Evolutionary conservation across 2,888 invertebrate genomes (phyloP).

Genomic region (Hipparchia semele): DNA sequence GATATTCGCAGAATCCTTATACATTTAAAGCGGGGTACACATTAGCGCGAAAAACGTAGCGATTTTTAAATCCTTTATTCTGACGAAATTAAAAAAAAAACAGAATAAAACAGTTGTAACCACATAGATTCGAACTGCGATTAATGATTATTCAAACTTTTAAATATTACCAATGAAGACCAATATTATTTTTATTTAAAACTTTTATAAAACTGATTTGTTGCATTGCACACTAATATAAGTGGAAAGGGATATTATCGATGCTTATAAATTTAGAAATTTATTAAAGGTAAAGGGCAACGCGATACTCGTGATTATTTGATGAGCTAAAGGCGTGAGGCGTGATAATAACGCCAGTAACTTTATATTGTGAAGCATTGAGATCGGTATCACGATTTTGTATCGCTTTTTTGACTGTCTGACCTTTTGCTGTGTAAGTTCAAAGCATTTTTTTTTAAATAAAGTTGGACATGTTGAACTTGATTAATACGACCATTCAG

Average conservation of each 20-base stretch:
- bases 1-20: conserved; percentile 38
- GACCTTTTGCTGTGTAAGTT: background rate
- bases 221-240: no score
- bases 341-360: background rate
- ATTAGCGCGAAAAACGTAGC: background rate
- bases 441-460: no score
- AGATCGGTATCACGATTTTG: background rate
- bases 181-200: no score
- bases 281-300: background rate
- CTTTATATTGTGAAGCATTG: background rate
- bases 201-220: no score
- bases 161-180: no score
- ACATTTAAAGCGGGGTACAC: background rate
- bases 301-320: background rate
- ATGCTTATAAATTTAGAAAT: background rate
- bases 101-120: background rate
- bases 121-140: background rate
- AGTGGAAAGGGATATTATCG: background rate
- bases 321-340: background rate
- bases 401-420: background rate
- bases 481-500: no score
- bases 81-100: background rate
- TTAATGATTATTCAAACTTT: no score
- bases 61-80: background rate
- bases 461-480: no score